Percentiles rank a stretch among this genome's conserved stretches.
phyloP scores from a whole-genome alignment of 2,113 vertebrate species.

The Otis tarda region DNA sequence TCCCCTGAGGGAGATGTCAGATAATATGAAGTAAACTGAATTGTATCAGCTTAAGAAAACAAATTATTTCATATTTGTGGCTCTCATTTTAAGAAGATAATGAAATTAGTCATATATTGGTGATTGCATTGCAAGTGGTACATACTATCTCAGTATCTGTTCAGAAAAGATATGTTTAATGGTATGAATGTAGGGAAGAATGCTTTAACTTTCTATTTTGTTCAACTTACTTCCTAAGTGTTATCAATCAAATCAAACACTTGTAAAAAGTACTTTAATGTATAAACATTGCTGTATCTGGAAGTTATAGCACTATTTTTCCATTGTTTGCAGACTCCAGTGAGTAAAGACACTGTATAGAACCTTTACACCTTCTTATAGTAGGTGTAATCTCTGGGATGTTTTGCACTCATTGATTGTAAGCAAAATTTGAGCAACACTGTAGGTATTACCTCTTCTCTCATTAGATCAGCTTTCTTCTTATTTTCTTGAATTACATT shows the following conservation, averaged over 20 bases:
- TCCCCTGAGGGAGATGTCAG: not conserved
- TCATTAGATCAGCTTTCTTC: constrained; percentile 78
- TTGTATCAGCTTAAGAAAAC: not conserved
- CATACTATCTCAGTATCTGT: not conserved
- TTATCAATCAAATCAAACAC: not conserved
- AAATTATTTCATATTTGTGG: not conserved
- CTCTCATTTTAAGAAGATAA: constrained; percentile 8
- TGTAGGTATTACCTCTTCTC: constrained; percentile 81
- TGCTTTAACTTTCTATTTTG: not conserved
- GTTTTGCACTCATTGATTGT: not conserved
- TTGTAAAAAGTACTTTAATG: not conserved
- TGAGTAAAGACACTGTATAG: not conserved
- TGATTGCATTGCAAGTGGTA: not conserved
- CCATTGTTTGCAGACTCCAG: not conserved
- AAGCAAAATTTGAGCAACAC: not conserved
- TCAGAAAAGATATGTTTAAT: not conserved
- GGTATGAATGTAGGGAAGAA: not conserved
- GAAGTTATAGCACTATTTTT: not conserved
- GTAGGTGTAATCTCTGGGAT: not conserved
- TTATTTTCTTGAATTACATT: constrained; percentile 79
- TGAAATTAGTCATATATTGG: not conserved
- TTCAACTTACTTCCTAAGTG: not conserved
- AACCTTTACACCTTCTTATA: not conserved
- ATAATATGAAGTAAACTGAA: not conserved
- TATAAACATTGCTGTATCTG: not conserved